phyloP scores from a whole-genome alignment of 2,888 invertebrate species.

The Heteropelma amictum region DNA sequence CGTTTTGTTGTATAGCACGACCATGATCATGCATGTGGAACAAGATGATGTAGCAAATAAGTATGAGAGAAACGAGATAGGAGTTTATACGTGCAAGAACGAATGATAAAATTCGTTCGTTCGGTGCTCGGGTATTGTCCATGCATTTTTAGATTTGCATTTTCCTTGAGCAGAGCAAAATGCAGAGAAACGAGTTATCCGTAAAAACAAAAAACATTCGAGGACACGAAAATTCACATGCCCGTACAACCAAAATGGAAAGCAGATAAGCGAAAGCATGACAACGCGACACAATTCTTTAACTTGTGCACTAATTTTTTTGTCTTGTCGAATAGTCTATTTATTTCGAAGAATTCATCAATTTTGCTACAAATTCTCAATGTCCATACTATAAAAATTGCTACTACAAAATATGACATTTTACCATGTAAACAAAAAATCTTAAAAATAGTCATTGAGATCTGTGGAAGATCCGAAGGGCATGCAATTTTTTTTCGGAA shows the following conservation, averaged over 20 bases:
- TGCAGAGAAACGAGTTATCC: neutral
- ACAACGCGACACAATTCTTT: slow-evolving; percentile 7
- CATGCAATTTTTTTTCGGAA: too few relatives aligned
- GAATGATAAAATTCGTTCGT: slow-evolving; percentile 42
- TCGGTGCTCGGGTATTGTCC: slow-evolving; percentile 9
- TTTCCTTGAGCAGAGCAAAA: slow-evolving; percentile 2
- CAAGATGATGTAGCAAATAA: slow-evolving; percentile 1
- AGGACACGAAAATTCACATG: slow-evolving; percentile 14
- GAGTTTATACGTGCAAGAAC: slow-evolving; percentile 13
- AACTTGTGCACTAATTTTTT: neutral
- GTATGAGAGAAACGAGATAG: neutral
- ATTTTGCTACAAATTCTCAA: too few relatives aligned
- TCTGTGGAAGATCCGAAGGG: too few relatives aligned
- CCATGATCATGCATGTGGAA: slow-evolving; percentile 47
- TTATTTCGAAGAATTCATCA: too few relatives aligned
- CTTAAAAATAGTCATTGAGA: too few relatives aligned
- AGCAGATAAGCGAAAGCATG: slow-evolving; percentile 8
- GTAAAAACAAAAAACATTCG: neutral
- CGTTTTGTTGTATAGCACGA: slow-evolving; percentile 24
- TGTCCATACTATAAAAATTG: too few relatives aligned
- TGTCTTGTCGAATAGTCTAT: too few relatives aligned
- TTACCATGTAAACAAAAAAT: too few relatives aligned
- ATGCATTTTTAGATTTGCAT: slow-evolving; percentile 43
- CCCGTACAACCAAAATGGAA: slow-evolving; percentile 1
- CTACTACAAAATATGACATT: too few relatives aligned